Conservation (phyloP, 2,888 invertebrate genomes). For the Timema podura region DNA sequence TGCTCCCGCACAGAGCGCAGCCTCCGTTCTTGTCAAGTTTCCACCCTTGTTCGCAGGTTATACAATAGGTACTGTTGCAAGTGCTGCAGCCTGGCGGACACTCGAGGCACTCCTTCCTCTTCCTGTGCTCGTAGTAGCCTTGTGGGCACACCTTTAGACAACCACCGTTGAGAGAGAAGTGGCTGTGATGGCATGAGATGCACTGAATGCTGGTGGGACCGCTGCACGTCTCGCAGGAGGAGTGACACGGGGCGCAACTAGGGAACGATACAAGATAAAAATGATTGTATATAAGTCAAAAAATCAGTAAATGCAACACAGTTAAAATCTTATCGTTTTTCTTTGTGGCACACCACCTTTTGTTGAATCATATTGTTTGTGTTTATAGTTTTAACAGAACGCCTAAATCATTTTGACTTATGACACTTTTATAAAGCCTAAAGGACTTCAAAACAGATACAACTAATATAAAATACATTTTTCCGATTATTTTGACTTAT, state of each 20-base stretch:
- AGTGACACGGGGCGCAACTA: conserved; percentile 33
- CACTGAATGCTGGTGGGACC: conserved; percentile 35
- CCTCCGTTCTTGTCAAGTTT: conserved; percentile 30
- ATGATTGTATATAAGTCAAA: conserved; percentile 16
- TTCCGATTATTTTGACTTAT: too few species aligned
- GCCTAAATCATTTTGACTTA: too few species aligned
- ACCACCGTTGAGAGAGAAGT: conserved; percentile 31
- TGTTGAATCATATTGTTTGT: too few species aligned
- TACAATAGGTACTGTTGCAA: conserved; percentile 35
- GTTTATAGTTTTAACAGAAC: too few species aligned
- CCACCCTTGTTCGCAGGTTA: conserved; percentile 34
- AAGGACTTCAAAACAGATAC: too few species aligned
- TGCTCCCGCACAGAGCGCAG: conserved; percentile 32
- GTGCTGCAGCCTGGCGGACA: conserved; percentile 36
- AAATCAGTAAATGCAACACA: not conserved
- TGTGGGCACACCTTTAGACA: conserved; percentile 34
- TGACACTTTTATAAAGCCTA: too few species aligned
- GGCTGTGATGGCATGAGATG: conserved; percentile 36
- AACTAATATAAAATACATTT: too few species aligned
- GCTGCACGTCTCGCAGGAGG: conserved; percentile 33
- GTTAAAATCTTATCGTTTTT: too few species aligned
- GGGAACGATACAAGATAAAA: not conserved
- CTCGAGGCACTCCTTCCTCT: conserved; percentile 32
- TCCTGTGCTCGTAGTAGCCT: conserved; percentile 33
- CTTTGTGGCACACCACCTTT: too few species aligned